These are phyloP conservation scores for Gallirallus australis DNA, from an alignment of 2,797 vertebrate species.

Conservation along the genomic window DNA sequence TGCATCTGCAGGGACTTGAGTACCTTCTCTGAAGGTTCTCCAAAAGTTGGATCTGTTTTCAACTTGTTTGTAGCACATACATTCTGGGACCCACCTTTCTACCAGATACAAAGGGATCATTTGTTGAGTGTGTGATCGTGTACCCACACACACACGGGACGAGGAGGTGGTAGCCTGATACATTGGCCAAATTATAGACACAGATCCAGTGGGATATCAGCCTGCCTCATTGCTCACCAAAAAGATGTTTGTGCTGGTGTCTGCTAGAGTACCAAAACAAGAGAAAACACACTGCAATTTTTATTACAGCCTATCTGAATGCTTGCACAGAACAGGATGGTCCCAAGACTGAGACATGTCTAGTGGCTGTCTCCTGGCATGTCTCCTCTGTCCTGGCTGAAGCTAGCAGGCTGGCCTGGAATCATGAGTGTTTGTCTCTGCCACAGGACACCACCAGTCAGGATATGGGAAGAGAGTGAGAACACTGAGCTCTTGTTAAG, in stretches of 20 bases:
- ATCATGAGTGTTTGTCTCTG: not conserved
- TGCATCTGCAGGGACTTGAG: too few relatives aligned
- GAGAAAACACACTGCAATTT: not conserved
- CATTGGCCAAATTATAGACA: not conserved
- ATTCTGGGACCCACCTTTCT: not conserved
- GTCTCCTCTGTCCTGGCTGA: not conserved
- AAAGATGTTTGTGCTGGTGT: not conserved
- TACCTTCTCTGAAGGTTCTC: not conserved
- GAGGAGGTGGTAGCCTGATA: not conserved
- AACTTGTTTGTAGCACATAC: not conserved
- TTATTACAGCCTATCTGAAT: not conserved
- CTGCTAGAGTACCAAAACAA: not conserved
- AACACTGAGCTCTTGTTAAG: not conserved
- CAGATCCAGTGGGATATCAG: not conserved
- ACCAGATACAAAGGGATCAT: not conserved
- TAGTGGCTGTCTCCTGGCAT: slow-evolving; percentile 10
- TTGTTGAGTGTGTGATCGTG: not conserved
- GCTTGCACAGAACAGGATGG: not conserved
- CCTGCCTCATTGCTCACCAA: not conserved
- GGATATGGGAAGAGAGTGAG: not conserved
- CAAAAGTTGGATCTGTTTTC: not conserved
- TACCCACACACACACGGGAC: not conserved
- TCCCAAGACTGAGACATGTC: not conserved
- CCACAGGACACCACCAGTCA: not conserved
- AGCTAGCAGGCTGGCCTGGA: not conserved